Evolutionary conservation across 2,113 vertebrate species (phyloP).

Genomic region (Cyanistes caeruleus): DNA sequence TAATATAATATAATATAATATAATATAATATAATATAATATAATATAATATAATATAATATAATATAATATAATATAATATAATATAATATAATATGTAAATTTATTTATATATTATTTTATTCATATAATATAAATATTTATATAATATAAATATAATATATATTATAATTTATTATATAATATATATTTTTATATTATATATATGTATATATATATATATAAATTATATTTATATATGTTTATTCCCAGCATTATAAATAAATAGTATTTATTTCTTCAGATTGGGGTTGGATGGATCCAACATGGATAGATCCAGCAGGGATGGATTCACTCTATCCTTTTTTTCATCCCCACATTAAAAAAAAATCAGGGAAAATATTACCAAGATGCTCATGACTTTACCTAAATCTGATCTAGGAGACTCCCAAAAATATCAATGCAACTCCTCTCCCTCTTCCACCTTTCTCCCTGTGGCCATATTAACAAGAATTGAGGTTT

Average conservation of each 20-base stretch:
- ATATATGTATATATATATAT: too few species aligned
- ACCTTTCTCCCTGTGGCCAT: neutral
- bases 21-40: too few species aligned
- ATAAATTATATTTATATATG: too few species aligned
- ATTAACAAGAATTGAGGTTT: neutral
- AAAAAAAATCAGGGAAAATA: neutral
- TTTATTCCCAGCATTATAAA: neutral
- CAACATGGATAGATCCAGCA: neutral
- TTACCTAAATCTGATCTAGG: rapidly evolving
- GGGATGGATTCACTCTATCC: neutral
- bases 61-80: too few species aligned
- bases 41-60: too few species aligned
- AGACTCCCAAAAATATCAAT: neutral
- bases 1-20: too few species aligned
- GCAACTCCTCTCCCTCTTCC: neutral
- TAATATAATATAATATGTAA: too few species aligned
- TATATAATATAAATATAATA: too few species aligned
- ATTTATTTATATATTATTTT: too few species aligned
- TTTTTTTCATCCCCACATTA: rapidly evolving
- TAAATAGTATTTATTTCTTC: neutral
- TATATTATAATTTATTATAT: too few species aligned
- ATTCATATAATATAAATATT: too few species aligned
- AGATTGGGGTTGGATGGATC: neutral
- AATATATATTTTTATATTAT: too few species aligned
- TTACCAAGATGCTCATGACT: neutral